Percentiles rank a stretch among this genome's conserved stretches.
Conservation (phyloP, 2,113 vertebrate species). For the Channa maculata region DNA sequence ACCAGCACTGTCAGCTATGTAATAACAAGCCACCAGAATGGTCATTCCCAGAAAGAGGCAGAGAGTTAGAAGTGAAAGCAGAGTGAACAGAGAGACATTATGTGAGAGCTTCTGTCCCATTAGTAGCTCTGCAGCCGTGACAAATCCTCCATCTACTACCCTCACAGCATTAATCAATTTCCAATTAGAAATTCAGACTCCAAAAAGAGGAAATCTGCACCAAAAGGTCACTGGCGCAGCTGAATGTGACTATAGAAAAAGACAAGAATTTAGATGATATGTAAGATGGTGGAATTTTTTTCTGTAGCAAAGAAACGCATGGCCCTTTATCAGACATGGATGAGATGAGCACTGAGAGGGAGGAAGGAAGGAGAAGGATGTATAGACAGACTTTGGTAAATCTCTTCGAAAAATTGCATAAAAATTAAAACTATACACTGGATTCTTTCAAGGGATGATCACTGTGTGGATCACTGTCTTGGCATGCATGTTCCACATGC, state of each 20-base stretch:
- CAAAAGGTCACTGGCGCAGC: slow-evolving; percentile 42
- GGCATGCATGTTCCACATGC: not conserved
- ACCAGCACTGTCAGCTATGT: not conserved
- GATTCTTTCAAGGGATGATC: not conserved
- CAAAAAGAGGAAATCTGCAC: slow-evolving; percentile 26
- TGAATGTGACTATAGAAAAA: slow-evolving; percentile 13
- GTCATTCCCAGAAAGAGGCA: not conserved
- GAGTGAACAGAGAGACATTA: not conserved
- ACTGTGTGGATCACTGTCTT: not conserved
- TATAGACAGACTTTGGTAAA: slow-evolving; percentile 32
- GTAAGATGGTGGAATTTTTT: not conserved
- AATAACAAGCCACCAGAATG: not conserved
- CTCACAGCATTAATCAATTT: slow-evolving; percentile 60
- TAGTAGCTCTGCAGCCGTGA: slow-evolving; percentile 35
- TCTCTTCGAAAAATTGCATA: slow-evolving; percentile 11
- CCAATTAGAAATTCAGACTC: slow-evolving; percentile 53
- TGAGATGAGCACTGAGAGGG: slow-evolving; percentile 31
- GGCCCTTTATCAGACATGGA: slow-evolving; percentile 28
- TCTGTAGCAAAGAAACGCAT: slow-evolving; percentile 12
- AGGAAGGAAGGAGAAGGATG: slow-evolving; percentile 42
- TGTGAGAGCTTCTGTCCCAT: slow-evolving; percentile 26
- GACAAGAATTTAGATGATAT: not conserved
- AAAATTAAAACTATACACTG: slow-evolving; percentile 5
- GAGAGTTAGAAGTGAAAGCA: slow-evolving; percentile 1
- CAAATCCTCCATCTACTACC: slow-evolving; percentile 48